phyloP scores from a whole-genome alignment of 2,113 vertebrate species.

The Nycticryphes semicollaris region DNA sequence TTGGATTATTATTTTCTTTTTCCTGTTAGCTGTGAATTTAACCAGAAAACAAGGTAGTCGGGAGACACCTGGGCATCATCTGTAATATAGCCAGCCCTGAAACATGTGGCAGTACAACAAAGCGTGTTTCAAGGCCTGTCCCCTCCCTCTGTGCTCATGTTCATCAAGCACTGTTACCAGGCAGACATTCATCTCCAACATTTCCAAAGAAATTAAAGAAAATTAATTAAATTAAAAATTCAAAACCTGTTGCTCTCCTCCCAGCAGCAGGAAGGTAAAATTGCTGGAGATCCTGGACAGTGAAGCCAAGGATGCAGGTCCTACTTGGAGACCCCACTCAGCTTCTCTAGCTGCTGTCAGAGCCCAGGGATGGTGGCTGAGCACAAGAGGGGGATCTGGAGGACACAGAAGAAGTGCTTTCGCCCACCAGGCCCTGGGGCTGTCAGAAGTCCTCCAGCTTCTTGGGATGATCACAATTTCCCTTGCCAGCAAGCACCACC shows the following conservation, averaged over 20 bases:
- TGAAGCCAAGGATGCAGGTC: neutral
- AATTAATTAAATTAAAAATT: conserved; percentile 14
- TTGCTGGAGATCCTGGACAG: neutral
- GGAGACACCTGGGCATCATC: neutral
- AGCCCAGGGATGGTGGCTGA: neutral
- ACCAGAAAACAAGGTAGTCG: neutral
- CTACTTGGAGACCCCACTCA: neutral
- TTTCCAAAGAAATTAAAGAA: conserved; percentile 13
- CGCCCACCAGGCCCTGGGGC: neutral
- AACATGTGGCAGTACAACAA: neutral
- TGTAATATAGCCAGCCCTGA: neutral
- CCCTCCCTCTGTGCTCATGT: neutral
- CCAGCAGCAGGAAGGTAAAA: neutral
- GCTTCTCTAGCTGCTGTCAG: neutral
- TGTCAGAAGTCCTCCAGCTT: neutral
- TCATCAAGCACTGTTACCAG: conserved; percentile 2
- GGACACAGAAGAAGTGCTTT: neutral
- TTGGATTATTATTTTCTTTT: neutral
- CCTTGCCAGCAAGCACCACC: neutral
- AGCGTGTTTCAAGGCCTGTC: neutral
- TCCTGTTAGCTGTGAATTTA: neutral
- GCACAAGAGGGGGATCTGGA: neutral
- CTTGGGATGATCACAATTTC: neutral
- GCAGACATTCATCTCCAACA: neutral
- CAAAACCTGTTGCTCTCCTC: neutral